Evolutionary conservation across 2,113 vertebrate genomes (phyloP), one percentile per base, ranked within the genome.

Genomic region (Ursus arctos): DNA sequence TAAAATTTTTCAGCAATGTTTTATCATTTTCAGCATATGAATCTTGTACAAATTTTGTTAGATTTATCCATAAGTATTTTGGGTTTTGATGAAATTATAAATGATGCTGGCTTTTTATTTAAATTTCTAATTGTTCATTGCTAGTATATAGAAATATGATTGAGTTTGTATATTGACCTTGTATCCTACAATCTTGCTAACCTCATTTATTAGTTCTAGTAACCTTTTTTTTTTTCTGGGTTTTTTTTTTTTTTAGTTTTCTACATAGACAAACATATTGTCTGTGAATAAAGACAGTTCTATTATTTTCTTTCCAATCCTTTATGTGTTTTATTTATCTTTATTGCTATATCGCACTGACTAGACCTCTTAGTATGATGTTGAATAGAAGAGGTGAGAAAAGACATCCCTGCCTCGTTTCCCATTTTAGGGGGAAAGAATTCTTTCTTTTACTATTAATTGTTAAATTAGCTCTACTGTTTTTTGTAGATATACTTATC

Each of bases 241-340:
- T 74, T 40, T 40, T 40, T 40, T 40, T 40, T 40, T 40, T 15
- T 33, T 65, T 65, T 65, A 33, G 63, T 67, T 67, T 67, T 67
- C 63, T 33, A 69, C 18, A 69, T 36, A 21, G 67, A 36, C 33
- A 36, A 36, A 69, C 33, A 69, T 69, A 69, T 21, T 69, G 16
- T 36, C 33, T 69, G 33, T 19, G 18, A 69, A 36, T 69, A 69
- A 69, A 36, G 18, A 36, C 10, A 36, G 8, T 69, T 36, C 67
- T 36, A 86, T 72, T 90, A 91, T 61, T 89, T 72, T 28, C 28
- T 95, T 91, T 69, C 57, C 51, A 67, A 82, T 80, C 72, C 33
- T 85, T 79, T 92, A 71, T 86, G 24, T 81, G 16, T 83, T 88
- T 91, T 92, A 79, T 53, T 76, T 82, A 69, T 94, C 84, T 89